Base-by-base conservation (phyloP, 2,113 vertebrate genomes). In the Andinoacara biseriatus region DNA sequence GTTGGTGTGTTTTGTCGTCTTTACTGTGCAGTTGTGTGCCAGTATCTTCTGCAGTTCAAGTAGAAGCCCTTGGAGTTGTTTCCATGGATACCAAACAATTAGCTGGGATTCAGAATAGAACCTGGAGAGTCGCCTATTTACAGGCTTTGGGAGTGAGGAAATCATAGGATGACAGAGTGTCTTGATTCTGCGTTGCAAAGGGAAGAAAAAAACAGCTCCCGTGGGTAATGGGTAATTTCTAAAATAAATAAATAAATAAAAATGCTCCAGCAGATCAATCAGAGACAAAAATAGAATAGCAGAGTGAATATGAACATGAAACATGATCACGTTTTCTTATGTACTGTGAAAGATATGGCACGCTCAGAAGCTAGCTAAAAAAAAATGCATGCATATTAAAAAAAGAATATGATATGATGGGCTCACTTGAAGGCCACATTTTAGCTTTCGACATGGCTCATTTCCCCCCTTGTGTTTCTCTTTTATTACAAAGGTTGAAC, bases 71-170 rank as follows among this genome's bases (percentile, higher is more conserved):
- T 84, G 61, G 91, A 89, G 90, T 93, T 92, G 95, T 96, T 96
- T 88, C 95, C 94, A 96, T 96, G 95, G 95, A 92, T 87, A 96
- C 95, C 94, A 95, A 95, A 96, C 95, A 96, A 96, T 95, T 95
- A 95, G 87, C 87, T 90, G 59, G 74, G 93, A 92, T 93, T 95
- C 87, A 94, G 94, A 93, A 92, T 93, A 93, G 93, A 94, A 95
- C 87, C 91, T 94, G 93, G 92, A 93, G 87, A 94, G 92, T 75
- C 61, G 90, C 90, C 90, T 92, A 91, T 93, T 95, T 88, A 91
- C 88, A 92, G 90, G 92, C 90, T 92, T 85, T 85, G 75, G 85
- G 83, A 93, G 88, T 38, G 49, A 79, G 82, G 87, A 92, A 93
- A 92, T 90, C 87, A 90, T 62, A 81, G 85, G 86, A 91, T 87